These are phyloP conservation scores for Drosophila dives DNA, from an alignment of 2,888 invertebrate genomes.

Conservation along the genomic window DNA sequence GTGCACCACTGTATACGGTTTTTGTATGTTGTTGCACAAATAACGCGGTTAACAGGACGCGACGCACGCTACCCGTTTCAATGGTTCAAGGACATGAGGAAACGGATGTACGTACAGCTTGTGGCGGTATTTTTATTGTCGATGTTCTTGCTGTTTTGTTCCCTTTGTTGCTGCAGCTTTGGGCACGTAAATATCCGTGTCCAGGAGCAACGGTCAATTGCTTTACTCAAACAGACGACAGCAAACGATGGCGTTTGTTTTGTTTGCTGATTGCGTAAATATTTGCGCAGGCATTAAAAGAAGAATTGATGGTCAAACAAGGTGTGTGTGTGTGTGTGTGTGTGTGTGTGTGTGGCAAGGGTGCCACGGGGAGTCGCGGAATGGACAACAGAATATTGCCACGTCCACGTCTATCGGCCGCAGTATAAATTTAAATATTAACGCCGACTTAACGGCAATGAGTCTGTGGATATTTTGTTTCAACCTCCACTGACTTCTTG, in stretches of 20 bases:
- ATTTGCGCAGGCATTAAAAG: slow-evolving; percentile 79
- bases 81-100: slow-evolving; percentile 66
- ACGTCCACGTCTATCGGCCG: slow-evolving; percentile 44
- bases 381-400: slow-evolving; percentile 7
- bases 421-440: slow-evolving; percentile 78
- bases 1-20: slow-evolving; percentile 29
- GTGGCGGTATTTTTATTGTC: slow-evolving; percentile 45
- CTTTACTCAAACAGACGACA: slow-evolving; percentile 74
- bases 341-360: slow-evolving; percentile 1
- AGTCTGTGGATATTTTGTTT: slow-evolving; percentile 61
- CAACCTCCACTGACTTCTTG: slow-evolving; percentile 56
- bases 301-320: slow-evolving; percentile 69
- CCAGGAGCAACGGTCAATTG: slow-evolving; percentile 74
- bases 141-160: slow-evolving; percentile 18
- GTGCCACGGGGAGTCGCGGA: background rate
- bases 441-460: slow-evolving; percentile 77
- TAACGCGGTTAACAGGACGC: slow-evolving; percentile 36
- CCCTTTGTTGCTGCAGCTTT: slow-evolving; percentile 26
- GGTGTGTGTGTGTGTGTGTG: background rate
- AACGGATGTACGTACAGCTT: slow-evolving; percentile 60
- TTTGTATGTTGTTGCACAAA: slow-evolving; percentile 38
- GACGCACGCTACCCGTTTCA: slow-evolving; percentile 16
- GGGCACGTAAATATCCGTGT: slow-evolving; percentile 56
- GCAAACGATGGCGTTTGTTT: slow-evolving; percentile 63
- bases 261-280: slow-evolving; percentile 81